phyloP scores from a whole-genome alignment of 1,140 invertebrate species.

The Bombus impatiens region DNA sequence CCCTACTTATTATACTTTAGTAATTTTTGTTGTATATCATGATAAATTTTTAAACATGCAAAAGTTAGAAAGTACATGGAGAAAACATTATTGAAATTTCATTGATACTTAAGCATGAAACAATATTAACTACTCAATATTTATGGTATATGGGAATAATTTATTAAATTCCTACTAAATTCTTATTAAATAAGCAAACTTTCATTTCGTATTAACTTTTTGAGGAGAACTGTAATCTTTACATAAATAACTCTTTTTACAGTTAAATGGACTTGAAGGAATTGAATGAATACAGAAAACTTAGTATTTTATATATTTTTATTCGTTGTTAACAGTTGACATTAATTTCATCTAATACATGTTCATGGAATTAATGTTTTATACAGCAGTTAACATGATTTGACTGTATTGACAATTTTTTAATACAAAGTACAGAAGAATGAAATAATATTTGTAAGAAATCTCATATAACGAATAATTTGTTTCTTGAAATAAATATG shows the following conservation, averaged over 20 bases:
- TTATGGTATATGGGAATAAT: no score
- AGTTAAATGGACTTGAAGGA: neutral
- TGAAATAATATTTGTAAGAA: slow-evolving; percentile 16
- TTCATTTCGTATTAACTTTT: no score
- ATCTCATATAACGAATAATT: slow-evolving; percentile 1
- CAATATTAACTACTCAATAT: no score
- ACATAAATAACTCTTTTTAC: no score
- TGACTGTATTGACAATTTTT: slow-evolving; percentile 5
- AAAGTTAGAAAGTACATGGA: no score
- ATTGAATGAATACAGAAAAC: neutral
- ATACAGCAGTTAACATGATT: slow-evolving; percentile 42
- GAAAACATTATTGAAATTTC: no score
- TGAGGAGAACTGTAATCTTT: no score
- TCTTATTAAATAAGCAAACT: no score
- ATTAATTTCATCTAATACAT: slow-evolving; percentile 42
- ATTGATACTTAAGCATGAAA: no score
- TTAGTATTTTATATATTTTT: slow-evolving; percentile 48
- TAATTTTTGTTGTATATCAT: neutral
- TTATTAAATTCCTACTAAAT: no score
- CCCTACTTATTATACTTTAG: neutral
- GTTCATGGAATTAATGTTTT: slow-evolving; percentile 36
- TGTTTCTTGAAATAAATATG: neutral
- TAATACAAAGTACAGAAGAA: slow-evolving; percentile 14
- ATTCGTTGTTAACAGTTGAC: slow-evolving; percentile 49
- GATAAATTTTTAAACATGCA: neutral